Conservation (phyloP, 2,888 invertebrate species). For the Aricia artaxerxes region DNA sequence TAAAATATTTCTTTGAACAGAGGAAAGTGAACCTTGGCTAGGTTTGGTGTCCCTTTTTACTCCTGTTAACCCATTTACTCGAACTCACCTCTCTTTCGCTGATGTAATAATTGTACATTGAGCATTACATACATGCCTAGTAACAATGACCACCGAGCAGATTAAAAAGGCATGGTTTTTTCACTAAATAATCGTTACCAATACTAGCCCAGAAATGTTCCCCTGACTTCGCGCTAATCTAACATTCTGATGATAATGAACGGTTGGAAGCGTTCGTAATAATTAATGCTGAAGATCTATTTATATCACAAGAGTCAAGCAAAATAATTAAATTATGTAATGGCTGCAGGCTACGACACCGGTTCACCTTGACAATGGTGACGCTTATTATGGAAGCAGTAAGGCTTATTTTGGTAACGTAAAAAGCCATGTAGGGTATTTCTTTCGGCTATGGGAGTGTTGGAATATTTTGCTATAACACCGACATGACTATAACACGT, state of each 20-base stretch:
- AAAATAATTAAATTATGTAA: constrained; percentile 25
- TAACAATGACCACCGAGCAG: too few relatives aligned
- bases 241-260: background rate
- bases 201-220: background rate
- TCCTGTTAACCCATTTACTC: too few relatives aligned
- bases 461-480: constrained; percentile 8
- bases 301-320: constrained; percentile 6
- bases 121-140: too few relatives aligned
- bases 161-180: too few relatives aligned
- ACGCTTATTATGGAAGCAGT: constrained; percentile 9
- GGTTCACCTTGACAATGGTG: constrained; percentile 31
- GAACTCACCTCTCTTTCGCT: too few relatives aligned
- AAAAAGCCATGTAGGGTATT: background rate
- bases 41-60: too few relatives aligned
- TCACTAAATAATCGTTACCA: too few relatives aligned
- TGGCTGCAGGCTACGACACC: constrained; percentile 22
- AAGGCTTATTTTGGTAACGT: background rate
- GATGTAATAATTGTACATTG: too few relatives aligned
- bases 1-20: too few relatives aligned
- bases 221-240: background rate
- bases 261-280: background rate
- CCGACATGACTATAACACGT: background rate
- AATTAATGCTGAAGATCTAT: constrained; percentile 28
- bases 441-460: background rate
- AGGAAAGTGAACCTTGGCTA: too few relatives aligned